Base-by-base conservation (phyloP, 2,113 vertebrate species). In the Leptodactylus fuscus region DNA sequence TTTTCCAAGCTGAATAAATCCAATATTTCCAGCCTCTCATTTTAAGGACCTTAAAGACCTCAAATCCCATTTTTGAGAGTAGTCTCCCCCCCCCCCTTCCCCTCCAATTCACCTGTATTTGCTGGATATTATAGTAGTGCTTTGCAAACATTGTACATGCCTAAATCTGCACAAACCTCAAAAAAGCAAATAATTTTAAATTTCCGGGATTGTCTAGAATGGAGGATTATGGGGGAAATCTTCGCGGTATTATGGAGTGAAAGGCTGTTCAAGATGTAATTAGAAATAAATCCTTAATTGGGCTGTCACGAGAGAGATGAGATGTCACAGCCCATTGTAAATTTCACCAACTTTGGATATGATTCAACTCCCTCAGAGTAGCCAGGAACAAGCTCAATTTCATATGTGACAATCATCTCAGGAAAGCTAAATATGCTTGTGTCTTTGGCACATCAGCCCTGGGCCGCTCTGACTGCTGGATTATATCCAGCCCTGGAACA, bases 351-450 rank as follows among this genome's bases (percentile, higher is more conserved):
- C 13, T 79, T 34, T 58, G 76, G 51, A 60, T 53, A 79, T 38
- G 51, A 60, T 60, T 79, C 76, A 53, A 51, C 22, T 60, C 27
- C 18, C 76, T 38, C 20, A 4, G 20, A 58, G 51, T 60, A 58
- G 32, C 76, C 76, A 24, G 51, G 32, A 79, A 79, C 51, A 38
- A 58, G 53, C 51, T 58, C 76, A 58, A 79, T 79, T 79, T 79
- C 51, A 79, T 41, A 79, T 60, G 76, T 79, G 76, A 79, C 76
- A 79, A 58, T 79, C 76, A 58, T 60, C 76, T 58, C 20, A 1
- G 51, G 20, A 60, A 79, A 79, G 53, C 48, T 58, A 58, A 24
- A 79, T 79, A 79, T 79, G 76, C 76, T 24, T 79, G 34, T 24
- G 51, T 38, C 76, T 18, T 2, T 76, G 74, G 46, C 48, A n/a